phyloP scores from a whole-genome alignment of 2,888 invertebrate species.

The Synanthedon andrenaeformis region DNA sequence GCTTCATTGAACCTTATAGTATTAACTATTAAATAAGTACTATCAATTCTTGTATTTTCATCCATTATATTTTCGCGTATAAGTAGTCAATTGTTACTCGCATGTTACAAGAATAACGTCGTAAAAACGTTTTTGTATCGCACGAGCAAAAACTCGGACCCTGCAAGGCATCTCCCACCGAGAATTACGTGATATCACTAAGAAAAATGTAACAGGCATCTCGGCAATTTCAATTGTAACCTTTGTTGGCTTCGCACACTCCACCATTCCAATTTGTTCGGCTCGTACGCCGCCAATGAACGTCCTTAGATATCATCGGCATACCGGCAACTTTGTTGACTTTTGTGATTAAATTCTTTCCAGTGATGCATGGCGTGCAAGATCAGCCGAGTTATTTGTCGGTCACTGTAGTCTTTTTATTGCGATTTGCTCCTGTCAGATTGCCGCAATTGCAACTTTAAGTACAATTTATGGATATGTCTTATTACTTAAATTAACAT shows the following conservation, averaged over 20 bases:
- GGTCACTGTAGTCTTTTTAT: conserved; percentile 24
- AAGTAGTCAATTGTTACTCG: conserved; percentile 4
- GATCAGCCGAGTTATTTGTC: conserved; percentile 34
- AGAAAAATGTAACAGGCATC: conserved; percentile 61
- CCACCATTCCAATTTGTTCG: conserved; percentile 56
- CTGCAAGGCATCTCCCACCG: conserved; percentile 38
- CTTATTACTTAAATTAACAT: background rate
- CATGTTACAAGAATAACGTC: conserved; percentile 39
- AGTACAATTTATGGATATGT: background rate
- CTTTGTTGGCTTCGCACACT: conserved; percentile 46
- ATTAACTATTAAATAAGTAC: too few relatives aligned
- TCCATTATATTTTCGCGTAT: too few relatives aligned
- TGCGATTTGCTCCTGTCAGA: conserved; percentile 9
- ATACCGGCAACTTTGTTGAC: conserved; percentile 48
- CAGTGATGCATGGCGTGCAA: conserved; percentile 29
- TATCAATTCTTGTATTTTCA: too few relatives aligned
- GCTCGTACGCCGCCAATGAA: conserved; percentile 44
- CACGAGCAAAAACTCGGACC: conserved; percentile 29
- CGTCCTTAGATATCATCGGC: conserved; percentile 55
- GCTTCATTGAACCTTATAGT: too few relatives aligned
- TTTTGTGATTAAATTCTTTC: conserved; percentile 62
- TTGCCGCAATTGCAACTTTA: background rate
- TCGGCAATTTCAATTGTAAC: conserved; percentile 65
- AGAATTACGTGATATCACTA: conserved; percentile 53
- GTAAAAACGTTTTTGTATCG: conserved; percentile 34